A percentile compares a stretch with the other conserved stretches of the same genome.
These are phyloP conservation scores for Oxytorus armatus DNA, from an alignment of 2,888 invertebrate species.

Conservation along the genomic window DNA sequence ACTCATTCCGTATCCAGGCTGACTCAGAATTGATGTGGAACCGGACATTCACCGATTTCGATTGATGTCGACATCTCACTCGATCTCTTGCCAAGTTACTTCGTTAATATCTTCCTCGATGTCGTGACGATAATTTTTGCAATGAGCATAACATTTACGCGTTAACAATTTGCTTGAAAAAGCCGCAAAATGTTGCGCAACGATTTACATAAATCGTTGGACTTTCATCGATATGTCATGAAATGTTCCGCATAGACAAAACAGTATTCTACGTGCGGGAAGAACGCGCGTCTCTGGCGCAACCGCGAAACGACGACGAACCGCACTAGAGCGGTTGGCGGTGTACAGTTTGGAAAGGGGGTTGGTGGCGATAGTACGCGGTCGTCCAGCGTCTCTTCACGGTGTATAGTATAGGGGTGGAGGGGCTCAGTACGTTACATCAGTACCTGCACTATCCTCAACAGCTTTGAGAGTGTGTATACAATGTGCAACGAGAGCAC, in stretches of 20 bases:
- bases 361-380: conserved; percentile 17
- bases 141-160: no score
- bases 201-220: no score
- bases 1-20: background rate
- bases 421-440: conserved; percentile 4
- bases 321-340: conserved; percentile 3
- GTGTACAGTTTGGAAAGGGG: conserved; percentile 11
- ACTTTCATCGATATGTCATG: no score
- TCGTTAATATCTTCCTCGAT: no score
- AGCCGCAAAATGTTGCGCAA: no score
- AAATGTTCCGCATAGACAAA: background rate
- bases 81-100: no score
- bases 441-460: conserved; percentile 2
- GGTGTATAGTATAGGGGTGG: background rate
- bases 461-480: background rate
- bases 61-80: no score
- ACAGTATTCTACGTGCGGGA: background rate
- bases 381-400: conserved; percentile 23
- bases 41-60: no score
- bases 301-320: conserved; percentile 22
- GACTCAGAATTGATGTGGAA: no score
- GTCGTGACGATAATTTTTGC: no score
- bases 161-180: no score
- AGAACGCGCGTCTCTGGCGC: background rate
- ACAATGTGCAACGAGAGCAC: conserved; percentile 1